phyloP scores from a whole-genome alignment of 2,797 vertebrate genomes.

The Epinephelus malabaricus region DNA sequence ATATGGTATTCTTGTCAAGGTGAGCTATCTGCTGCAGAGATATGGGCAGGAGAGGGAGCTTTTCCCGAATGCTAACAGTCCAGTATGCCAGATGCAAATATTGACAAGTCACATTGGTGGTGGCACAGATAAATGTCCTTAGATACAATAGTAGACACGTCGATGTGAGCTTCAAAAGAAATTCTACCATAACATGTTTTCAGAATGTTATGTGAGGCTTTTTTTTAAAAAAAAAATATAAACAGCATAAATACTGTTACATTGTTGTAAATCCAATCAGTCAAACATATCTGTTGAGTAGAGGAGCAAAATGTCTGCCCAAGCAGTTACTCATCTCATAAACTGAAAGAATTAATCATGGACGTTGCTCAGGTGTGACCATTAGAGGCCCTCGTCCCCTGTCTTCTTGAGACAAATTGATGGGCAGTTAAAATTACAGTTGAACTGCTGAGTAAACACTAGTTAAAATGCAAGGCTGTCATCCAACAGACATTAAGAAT shows the following conservation, averaged over 20 bases:
- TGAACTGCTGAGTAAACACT: conserved; percentile 23
- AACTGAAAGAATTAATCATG: conserved; percentile 2
- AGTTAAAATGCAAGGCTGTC: background rate
- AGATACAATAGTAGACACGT: background rate
- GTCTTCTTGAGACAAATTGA: background rate
- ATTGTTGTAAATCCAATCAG: conserved; percentile 7
- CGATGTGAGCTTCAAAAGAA: background rate
- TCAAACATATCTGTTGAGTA: background rate
- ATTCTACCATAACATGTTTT: background rate
- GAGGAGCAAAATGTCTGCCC: background rate
- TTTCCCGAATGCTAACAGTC: conserved; percentile 14
- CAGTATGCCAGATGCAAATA: conserved; percentile 36
- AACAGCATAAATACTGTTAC: background rate
- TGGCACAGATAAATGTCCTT: conserved; percentile 16
- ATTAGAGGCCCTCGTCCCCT: background rate
- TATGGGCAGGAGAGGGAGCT: conserved; percentile 38
- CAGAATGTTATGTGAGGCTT: background rate
- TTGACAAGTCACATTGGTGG: conserved; percentile 22
- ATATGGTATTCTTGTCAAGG: conserved; percentile 68
- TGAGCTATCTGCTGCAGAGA: conserved; percentile 68
- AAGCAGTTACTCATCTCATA: background rate
- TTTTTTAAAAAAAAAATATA: conserved; percentile 4
- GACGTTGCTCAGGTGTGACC: background rate
- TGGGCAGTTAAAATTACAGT: background rate
- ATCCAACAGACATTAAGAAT: conserved; percentile 8